These are phyloP conservation scores for Atherinomorus stipes DNA, from an alignment of 2,113 vertebrate species.

Conservation along the genomic window DNA sequence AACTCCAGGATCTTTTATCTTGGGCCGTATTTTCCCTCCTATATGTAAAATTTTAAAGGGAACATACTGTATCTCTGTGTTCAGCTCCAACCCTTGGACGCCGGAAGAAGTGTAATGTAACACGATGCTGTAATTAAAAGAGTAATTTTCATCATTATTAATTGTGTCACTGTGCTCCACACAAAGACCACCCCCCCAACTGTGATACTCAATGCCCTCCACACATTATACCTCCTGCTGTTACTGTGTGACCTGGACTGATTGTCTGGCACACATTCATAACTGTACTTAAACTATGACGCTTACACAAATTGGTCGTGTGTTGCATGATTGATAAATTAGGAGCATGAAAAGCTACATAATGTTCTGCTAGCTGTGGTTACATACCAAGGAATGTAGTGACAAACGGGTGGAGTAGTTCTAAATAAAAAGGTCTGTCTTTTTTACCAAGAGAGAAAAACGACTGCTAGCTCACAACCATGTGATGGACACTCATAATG, in stretches of 20 bases:
- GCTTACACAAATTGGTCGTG: not conserved
- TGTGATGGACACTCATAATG: too few species aligned
- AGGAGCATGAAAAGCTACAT: not conserved
- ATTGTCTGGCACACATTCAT: constrained; percentile 28
- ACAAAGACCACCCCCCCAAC: not conserved
- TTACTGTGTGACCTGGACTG: constrained; percentile 10
- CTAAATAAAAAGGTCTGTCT: not conserved
- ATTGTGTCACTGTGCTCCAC: not conserved
- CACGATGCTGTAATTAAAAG: too few species aligned
- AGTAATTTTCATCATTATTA: too few species aligned
- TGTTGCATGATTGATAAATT: constrained; percentile 18
- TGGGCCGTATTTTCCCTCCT: too few species aligned
- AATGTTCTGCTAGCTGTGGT: not conserved
- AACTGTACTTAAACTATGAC: constrained; percentile 10
- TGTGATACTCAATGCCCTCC: constrained; percentile 3
- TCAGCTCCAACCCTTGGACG: too few species aligned
- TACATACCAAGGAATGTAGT: not conserved
- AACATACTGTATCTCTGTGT: too few species aligned
- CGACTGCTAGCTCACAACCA: not conserved
- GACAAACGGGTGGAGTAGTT: not conserved
- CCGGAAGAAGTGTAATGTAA: too few species aligned
- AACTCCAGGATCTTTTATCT: too few species aligned
- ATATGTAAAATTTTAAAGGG: too few species aligned
- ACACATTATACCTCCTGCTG: constrained; percentile 32
- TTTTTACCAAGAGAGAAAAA: not conserved